Percentiles rank a stretch among this genome's conserved stretches.
phyloP scores from a whole-genome alignment of 2,888 invertebrate genomes.

The Brenthis ino region DNA sequence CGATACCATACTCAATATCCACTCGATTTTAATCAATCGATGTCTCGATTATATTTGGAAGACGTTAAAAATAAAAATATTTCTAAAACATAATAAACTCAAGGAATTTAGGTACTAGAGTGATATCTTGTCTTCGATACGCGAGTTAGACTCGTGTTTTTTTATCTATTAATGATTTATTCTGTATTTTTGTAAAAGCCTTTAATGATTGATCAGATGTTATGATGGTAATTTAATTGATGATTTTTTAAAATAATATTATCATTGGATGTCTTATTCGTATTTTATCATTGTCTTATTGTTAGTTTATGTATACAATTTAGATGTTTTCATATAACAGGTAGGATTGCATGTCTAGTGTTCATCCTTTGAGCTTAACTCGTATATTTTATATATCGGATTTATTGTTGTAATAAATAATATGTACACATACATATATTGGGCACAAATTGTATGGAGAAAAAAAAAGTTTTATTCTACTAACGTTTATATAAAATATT shows the following conservation, averaged over 20 bases:
- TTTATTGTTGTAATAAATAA: conserved; percentile 9
- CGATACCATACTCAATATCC: not conserved
- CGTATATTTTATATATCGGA: conserved; percentile 19
- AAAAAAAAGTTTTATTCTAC: conserved; percentile 15
- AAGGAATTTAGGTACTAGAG: too few species aligned
- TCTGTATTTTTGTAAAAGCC: too few species aligned
- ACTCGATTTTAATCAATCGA: conserved; percentile 4
- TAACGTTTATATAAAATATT: conserved; percentile 20
- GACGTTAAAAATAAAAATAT: conserved; percentile 13
- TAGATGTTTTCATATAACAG: conserved; percentile 9
- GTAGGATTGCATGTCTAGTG: conserved; percentile 20
- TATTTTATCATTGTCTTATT: conserved; percentile 8
- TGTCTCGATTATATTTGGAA: conserved; percentile 10
- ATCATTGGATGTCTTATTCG: not conserved
- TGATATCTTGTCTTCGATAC: too few species aligned
- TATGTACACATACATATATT: not conserved
- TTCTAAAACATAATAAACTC: not conserved
- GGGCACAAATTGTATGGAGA: conserved; percentile 15
- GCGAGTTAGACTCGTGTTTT: too few species aligned
- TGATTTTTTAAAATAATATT: too few species aligned
- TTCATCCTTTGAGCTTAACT: conserved; percentile 12
- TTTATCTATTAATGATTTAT: too few species aligned
- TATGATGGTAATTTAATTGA: too few species aligned
- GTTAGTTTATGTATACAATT: conserved; percentile 1
- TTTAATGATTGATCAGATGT: too few species aligned